Base-by-base conservation (phyloP, 2,888 invertebrate species). In the Eupelmus urozonus region DNA sequence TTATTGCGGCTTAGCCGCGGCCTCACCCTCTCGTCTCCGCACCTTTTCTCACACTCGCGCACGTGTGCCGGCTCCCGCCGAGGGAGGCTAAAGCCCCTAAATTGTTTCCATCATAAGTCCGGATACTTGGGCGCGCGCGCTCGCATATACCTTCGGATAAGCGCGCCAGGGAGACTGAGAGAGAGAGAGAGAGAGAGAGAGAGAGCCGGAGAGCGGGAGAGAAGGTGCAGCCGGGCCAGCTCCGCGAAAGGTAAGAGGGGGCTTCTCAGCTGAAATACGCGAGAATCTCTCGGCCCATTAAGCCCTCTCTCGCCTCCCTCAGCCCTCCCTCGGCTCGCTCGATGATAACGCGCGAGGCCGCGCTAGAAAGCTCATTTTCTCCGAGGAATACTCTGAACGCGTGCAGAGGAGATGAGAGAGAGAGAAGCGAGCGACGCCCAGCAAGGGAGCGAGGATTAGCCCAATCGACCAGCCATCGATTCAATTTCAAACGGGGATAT, bases 31-130 rank as follows among this genome's bases (percentile, higher is more conserved):
- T 13, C 62, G 73, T 76, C 76, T 80, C 83, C 80, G 65, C 69
- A 76, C 81, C 42, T 81, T 66, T 76, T 76, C 69, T 80, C 76
- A 74, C 66, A 77, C 79, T 57, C 25, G 82, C 74, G 69, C 79
- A 76, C 78, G 81, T 81, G 81, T 78, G 84, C 85, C 84, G 82
- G 82, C 83, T 34, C 82, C 81, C 82, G 81, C 81, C n/a, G 55
- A 7, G 80, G 76, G 77, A 49, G 73, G 81, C 85, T 84, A 89
- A 89, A 89, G 87, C 89, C 87, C 85, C 88, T 89, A 89, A 89
- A 89, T 89, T 89, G 89, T 89, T 89, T 89, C 89, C 88, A 85
- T 89, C 89, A 89, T 89, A 89, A 89, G 89, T 89, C 88, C 88
- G 88, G 88, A 89, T 89, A 89, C 88, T 87, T 86, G 27, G 45